A percentile compares a stretch with the other conserved stretches of the same genome.
These are phyloP conservation scores for Ectemnius continuus DNA, from an alignment of 2,888 invertebrate species.

Conservation along the genomic window DNA sequence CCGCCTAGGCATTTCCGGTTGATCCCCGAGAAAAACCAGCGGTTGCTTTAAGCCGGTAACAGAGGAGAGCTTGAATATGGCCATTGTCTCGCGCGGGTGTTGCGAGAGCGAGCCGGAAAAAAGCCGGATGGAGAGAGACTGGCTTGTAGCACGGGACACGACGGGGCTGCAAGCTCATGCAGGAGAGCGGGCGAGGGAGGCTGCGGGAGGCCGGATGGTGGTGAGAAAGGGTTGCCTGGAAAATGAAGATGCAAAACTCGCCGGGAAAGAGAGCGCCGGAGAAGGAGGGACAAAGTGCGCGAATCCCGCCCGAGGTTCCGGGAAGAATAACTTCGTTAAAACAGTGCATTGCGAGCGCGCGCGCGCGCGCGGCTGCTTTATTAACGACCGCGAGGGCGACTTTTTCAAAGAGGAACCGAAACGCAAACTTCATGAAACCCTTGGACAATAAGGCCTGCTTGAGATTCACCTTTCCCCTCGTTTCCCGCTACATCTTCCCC, in stretches of 20 bases:
- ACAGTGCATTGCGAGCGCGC: conserved; percentile 26
- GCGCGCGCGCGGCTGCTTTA: conserved; percentile 32
- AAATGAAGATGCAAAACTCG: conserved; percentile 21
- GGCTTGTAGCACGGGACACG: background rate
- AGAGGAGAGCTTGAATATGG: conserved; percentile 17
- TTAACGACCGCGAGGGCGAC: conserved; percentile 24
- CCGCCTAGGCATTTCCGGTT: background rate
- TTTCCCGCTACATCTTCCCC: too few species aligned
- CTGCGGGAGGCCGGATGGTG: conserved; percentile 1
- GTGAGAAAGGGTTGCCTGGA: conserved; percentile 8
- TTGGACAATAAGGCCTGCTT: conserved; percentile 23
- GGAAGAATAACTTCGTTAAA: conserved; percentile 51
- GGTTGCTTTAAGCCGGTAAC: conserved; percentile 25
- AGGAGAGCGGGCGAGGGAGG: background rate
- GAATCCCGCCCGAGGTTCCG: conserved; percentile 18
- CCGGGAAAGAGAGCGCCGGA: conserved; percentile 22
- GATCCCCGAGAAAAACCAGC: conserved; percentile 14
- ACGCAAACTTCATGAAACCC: conserved; percentile 36
- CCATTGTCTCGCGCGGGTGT: conserved; percentile 22
- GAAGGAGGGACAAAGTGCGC: background rate
- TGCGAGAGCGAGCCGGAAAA: conserved; percentile 13
- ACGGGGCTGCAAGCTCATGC: conserved; percentile 5
- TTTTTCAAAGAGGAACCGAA: conserved; percentile 27
- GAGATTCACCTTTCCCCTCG: too few species aligned
- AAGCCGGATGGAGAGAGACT: background rate